phyloP scores from a whole-genome alignment of 2,888 invertebrate species.

The Protophormia terraenovae region DNA sequence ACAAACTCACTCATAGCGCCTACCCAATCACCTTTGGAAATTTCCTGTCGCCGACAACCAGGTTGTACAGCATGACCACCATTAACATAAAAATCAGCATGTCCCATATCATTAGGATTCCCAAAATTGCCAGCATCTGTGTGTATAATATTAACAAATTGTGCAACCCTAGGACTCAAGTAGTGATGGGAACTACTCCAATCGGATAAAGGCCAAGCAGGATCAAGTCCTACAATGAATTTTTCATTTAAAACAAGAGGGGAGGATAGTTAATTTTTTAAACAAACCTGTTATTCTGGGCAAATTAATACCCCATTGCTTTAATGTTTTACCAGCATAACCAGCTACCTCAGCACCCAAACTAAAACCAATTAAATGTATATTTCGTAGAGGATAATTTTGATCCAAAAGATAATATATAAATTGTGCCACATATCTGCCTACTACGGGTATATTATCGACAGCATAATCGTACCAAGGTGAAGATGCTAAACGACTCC shows the following conservation, averaged over 20 bases:
- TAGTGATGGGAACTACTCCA: slow-evolving; percentile 85
- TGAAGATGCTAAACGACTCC: slow-evolving; percentile 87
- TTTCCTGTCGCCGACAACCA: slow-evolving; percentile 84
- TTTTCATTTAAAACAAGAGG: no score
- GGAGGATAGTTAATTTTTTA: no score
- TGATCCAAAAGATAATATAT: slow-evolving; percentile 85
- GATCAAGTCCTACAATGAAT: slow-evolving; percentile 86
- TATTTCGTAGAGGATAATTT: slow-evolving; percentile 83
- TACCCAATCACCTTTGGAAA: slow-evolving; percentile 81
- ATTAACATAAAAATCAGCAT: slow-evolving; percentile 90
- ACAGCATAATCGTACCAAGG: slow-evolving; percentile 91
- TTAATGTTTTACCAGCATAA: slow-evolving; percentile 87
- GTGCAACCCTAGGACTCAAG: slow-evolving; percentile 85
- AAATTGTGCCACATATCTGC: slow-evolving; percentile 85
- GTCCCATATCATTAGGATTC: slow-evolving; percentile 86
- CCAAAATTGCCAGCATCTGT: slow-evolving; percentile 88
- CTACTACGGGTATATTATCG: slow-evolving; percentile 86
- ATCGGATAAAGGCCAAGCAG: slow-evolving; percentile 90
- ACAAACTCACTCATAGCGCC: slow-evolving; percentile 78
- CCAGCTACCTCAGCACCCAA: slow-evolving; percentile 88
- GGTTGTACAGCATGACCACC: slow-evolving; percentile 87
- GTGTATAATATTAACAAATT: slow-evolving; percentile 89
- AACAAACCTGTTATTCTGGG: slow-evolving; percentile 84
- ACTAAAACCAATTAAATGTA: slow-evolving; percentile 89
- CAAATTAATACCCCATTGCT: slow-evolving; percentile 82